Evolutionary conservation across 2,113 vertebrate genomes (phyloP).

Genomic region (Apteryx owenii): DNA sequence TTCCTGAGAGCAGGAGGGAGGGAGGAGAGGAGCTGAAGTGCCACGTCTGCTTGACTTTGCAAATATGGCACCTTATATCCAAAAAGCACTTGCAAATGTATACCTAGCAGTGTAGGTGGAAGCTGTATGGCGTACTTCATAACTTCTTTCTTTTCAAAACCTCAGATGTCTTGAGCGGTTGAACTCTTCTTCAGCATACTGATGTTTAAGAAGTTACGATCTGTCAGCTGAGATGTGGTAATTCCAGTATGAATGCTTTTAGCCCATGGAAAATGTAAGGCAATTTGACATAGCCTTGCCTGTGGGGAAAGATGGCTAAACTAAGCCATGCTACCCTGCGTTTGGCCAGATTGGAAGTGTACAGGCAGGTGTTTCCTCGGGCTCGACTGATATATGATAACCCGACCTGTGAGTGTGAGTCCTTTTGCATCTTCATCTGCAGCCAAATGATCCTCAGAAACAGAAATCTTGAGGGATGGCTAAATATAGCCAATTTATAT

Average conservation of each 20-base stretch:
- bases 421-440: constrained; percentile 6
- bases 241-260: constrained; percentile 17
- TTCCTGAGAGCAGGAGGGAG: not conserved
- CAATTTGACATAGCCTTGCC: not conserved
- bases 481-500: constrained; percentile 43
- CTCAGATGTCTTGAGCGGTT: constrained; percentile 10
- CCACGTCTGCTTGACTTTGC: constrained; percentile 42
- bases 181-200: constrained; percentile 19
- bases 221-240: constrained; percentile 39
- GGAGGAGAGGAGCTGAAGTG: not conserved
- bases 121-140: not conserved
- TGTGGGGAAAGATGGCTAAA: not conserved
- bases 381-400: not conserved
- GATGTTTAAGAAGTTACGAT: constrained; percentile 45
- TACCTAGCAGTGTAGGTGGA: not conserved
- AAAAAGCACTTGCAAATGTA: constrained; percentile 25
- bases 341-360: not conserved
- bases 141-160: constrained; percentile 36
- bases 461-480: not conserved
- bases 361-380: not conserved
- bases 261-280: not conserved
- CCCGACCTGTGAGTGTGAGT: constrained; percentile 2
- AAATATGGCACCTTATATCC: constrained; percentile 10
- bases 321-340: not conserved
- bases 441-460: constrained; percentile 15